Conservation (phyloP, 1,140 invertebrate species). For the Drosophila auraria region DNA sequence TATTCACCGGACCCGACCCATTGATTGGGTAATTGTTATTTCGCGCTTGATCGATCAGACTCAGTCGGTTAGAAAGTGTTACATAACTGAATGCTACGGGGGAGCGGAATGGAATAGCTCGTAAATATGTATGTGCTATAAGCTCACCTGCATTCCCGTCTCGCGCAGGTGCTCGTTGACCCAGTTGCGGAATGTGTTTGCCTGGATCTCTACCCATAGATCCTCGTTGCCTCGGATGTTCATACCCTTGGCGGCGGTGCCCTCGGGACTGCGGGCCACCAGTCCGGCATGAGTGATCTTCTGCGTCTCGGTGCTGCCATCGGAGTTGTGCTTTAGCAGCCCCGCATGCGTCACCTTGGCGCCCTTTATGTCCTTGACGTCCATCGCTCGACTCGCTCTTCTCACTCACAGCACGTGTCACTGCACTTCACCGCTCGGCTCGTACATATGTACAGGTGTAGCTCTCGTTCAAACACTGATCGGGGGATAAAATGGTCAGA, state of each 20-base stretch:
- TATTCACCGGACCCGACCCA: constrained; percentile 15
- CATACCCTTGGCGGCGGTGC: constrained; percentile 96
- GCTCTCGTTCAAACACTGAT: constrained; percentile 24
- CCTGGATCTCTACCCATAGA: constrained; percentile 98
- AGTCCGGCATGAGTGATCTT: constrained; percentile 89
- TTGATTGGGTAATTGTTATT: constrained; percentile 46
- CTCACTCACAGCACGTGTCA: constrained; percentile 27
- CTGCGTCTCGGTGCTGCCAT: constrained; percentile 84
- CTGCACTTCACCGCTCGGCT: constrained; percentile 45
- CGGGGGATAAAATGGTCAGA: constrained; percentile 21
- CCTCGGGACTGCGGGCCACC: constrained; percentile 94
- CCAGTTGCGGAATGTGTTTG: constrained; percentile 99
- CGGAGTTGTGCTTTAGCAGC: constrained; percentile 81
- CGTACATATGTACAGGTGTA: constrained; percentile 43
- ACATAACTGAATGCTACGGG: constrained; percentile 21
- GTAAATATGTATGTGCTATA: neutral
- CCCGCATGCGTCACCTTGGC: constrained; percentile 85
- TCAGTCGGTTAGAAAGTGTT: constrained; percentile 48
- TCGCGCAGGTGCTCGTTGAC: constrained; percentile 96
- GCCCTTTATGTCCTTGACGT: constrained; percentile 85
- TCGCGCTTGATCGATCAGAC: constrained; percentile 49
- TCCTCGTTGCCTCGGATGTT: constrained; percentile 97
- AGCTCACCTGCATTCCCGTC: constrained; percentile 87
- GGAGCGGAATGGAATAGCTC: constrained; percentile 10
- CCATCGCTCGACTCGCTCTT: constrained; percentile 62